Conservation (phyloP, 2,888 invertebrate genomes). For the Neria commutata region DNA sequence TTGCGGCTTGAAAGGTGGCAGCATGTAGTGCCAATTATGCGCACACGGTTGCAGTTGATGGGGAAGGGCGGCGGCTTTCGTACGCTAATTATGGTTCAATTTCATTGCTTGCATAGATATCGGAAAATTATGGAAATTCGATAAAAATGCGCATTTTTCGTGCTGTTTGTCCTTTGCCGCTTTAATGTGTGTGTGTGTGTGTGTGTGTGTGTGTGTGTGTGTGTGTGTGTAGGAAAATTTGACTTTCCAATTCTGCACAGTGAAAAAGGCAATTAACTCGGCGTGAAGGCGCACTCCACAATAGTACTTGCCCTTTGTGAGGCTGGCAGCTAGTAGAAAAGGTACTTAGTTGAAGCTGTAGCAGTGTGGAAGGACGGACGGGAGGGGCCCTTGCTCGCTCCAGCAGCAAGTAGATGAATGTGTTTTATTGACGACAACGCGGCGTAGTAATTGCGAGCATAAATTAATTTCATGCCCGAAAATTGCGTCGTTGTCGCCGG, state of each 20-base stretch:
- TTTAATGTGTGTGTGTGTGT: conserved; percentile 11
- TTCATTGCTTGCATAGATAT: conserved; percentile 62
- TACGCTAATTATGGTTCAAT: conserved; percentile 61
- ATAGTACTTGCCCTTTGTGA: conserved; percentile 12
- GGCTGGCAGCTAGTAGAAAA: background rate
- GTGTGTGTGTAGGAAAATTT: conserved; percentile 37
- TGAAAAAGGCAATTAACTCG: conserved; percentile 48
- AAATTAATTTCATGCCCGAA: conserved; percentile 63
- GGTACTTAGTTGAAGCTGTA: background rate
- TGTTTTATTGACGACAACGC: conserved; percentile 60
- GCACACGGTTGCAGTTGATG: background rate
- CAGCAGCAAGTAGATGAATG: conserved; percentile 49
- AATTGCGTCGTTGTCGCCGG: conserved; percentile 53
- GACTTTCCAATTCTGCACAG: conserved; percentile 46
- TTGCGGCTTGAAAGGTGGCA: too few relatives aligned
- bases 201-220: conserved; percentile 21
- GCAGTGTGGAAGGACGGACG: too few relatives aligned
- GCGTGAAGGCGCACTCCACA: conserved; percentile 3
- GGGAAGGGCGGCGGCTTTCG: conserved; percentile 32
- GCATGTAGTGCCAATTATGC: too few relatives aligned
- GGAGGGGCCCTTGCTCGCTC: background rate
- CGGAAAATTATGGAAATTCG: conserved; percentile 62
- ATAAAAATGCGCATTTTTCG: conserved; percentile 47
- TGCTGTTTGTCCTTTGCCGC: conserved; percentile 11
- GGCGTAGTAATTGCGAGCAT: conserved; percentile 62